A percentile compares a stretch with the other conserved stretches of the same genome.
Conservation (phyloP, 2,888 invertebrate species). For the Meteorus colon region DNA sequence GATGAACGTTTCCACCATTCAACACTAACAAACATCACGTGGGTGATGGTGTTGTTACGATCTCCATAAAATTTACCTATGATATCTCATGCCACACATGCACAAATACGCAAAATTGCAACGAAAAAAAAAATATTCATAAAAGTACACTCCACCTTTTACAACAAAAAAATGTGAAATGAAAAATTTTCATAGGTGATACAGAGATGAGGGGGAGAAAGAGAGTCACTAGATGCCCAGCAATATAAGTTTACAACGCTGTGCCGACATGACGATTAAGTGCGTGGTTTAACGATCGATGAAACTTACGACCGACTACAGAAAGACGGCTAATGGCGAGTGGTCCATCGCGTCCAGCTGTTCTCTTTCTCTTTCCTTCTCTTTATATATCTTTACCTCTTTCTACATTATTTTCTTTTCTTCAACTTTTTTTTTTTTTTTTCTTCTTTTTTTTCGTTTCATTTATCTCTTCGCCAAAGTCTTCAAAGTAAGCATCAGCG, state of each 20-base stretch:
- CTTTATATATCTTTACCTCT: slow-evolving; percentile 1
- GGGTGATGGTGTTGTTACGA: slow-evolving; percentile 10
- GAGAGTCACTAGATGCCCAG: slow-evolving; percentile 34
- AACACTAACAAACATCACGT: slow-evolving; percentile 4
- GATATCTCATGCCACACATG: neutral
- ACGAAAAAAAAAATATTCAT: neutral
- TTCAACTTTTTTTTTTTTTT: neutral
- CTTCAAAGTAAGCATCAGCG: slow-evolving; percentile 35
- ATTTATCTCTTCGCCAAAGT: slow-evolving; percentile 30
- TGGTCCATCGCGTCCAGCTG: slow-evolving; percentile 40
- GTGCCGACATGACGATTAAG: slow-evolving; percentile 71
- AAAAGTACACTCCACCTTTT: slow-evolving; percentile 40
- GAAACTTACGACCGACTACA: slow-evolving; percentile 55
- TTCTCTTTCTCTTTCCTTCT: slow-evolving; percentile 37
- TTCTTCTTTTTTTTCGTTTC: slow-evolving; percentile 23
- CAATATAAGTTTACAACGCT: slow-evolving; percentile 67
- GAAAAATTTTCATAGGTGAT: slow-evolving; percentile 17
- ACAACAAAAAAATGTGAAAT: slow-evolving; percentile 38
- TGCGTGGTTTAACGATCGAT: slow-evolving; percentile 70
- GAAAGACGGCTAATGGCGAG: slow-evolving; percentile 52
- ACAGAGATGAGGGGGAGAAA: slow-evolving; percentile 7
- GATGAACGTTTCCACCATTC: slow-evolving; percentile 23
- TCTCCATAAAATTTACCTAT: slow-evolving; percentile 28
- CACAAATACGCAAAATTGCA: neutral
- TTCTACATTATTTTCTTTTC: slow-evolving; percentile 27